Evolutionary conservation across 2,797 vertebrate genomes (phyloP).

Genomic region (Clarias laeviceps): DNA sequence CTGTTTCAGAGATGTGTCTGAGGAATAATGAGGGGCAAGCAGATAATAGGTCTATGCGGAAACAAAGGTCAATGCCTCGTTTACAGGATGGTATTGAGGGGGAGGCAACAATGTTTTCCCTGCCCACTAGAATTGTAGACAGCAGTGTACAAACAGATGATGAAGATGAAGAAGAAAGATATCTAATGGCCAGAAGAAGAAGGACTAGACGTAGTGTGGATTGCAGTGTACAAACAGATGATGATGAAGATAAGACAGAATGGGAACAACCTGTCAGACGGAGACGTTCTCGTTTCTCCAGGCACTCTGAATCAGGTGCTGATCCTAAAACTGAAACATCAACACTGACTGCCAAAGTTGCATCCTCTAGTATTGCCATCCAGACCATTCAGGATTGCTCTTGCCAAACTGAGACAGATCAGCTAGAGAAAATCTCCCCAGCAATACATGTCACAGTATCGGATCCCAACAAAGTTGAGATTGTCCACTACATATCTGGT

Average conservation of each 20-base stretch:
- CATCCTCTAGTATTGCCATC: slow-evolving; percentile 87
- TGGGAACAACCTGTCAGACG: slow-evolving; percentile 92
- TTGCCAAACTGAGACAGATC: slow-evolving; percentile 92
- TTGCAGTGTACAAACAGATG: slow-evolving; percentile 95
- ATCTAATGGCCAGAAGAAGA: slow-evolving; percentile 85
- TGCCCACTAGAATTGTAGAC: slow-evolving; percentile 84
- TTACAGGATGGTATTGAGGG: slow-evolving; percentile 84
- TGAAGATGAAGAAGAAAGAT: slow-evolving; percentile 91
- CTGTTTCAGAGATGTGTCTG: slow-evolving; percentile 92
- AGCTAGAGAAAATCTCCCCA: slow-evolving; percentile 87
- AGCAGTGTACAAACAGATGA: slow-evolving; percentile 97
- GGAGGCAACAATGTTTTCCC: slow-evolving; percentile 77
- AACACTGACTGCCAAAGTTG: slow-evolving; percentile 63
- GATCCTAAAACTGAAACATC: slow-evolving; percentile 74
- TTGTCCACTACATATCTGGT: slow-evolving; percentile 94
- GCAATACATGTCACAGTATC: slow-evolving; percentile 93
- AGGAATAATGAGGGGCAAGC: slow-evolving; percentile 82
- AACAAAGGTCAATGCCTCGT: slow-evolving; percentile 94
- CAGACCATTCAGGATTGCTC: slow-evolving; percentile 97
- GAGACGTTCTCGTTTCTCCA: slow-evolving; percentile 86
- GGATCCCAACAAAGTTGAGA: slow-evolving; percentile 92
- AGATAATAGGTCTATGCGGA: slow-evolving; percentile 86
- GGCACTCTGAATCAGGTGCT: slow-evolving; percentile 80
- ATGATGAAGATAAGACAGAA: slow-evolving; percentile 89
- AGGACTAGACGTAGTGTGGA: slow-evolving; percentile 87